These are phyloP conservation scores for Lamellibrachia columna DNA, from an alignment of 2,888 invertebrate genomes.

Conservation along the genomic window DNA sequence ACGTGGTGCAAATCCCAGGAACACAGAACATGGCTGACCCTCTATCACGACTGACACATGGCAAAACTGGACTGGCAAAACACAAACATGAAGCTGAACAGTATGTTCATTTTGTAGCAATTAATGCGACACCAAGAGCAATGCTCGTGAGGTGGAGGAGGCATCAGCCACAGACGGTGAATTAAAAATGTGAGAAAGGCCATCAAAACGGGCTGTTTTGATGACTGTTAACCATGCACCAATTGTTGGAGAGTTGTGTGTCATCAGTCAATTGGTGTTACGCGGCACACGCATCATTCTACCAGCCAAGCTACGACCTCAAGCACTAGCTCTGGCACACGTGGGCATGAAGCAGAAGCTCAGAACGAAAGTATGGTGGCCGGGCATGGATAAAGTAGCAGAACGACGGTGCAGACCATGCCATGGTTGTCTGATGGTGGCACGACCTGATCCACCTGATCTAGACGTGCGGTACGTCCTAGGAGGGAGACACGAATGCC, in stretches of 20 bases:
- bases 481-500: no score
- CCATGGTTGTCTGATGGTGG: conserved; percentile 39
- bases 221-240: neutral
- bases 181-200: neutral
- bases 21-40: conserved; percentile 3
- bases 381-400: conserved; percentile 41
- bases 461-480: no score
- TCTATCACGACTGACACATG: neutral
- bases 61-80: neutral
- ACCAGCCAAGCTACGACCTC: conserved; percentile 34
- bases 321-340: conserved; percentile 43
- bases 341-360: conserved; percentile 40
- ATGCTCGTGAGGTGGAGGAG: neutral
- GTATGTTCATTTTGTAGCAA: conserved; percentile 20
- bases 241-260: conserved; percentile 4
- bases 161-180: neutral
- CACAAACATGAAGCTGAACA: conserved; percentile 22
- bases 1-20: neutral
- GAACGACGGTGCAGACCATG: conserved; percentile 38
- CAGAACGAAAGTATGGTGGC: conserved; percentile 46
- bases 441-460: conserved; percentile 7
- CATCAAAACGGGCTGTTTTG: neutral
- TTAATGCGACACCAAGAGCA: conserved; percentile 20
- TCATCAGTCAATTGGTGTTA: neutral
- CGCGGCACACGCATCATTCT: conserved; percentile 25